A percentile compares a stretch with the other conserved stretches of the same genome.
phyloP scores from a whole-genome alignment of 2,888 invertebrate genomes.

The Antheraea assamensis region DNA sequence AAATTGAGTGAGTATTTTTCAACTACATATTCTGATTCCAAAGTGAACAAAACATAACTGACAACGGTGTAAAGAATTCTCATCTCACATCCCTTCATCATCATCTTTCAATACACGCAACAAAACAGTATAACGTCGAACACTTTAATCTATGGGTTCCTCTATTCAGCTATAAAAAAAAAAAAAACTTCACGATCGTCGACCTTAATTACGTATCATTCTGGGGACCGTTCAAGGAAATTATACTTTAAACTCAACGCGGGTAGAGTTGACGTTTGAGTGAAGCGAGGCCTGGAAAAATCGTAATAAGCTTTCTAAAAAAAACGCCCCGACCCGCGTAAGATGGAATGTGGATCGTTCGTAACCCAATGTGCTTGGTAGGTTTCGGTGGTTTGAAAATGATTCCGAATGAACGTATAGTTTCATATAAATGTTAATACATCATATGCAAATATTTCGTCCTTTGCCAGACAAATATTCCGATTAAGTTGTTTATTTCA shows the following conservation, averaged over 20 bases:
- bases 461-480: no score
- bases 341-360: constrained; percentile 71
- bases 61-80: constrained; percentile 24
- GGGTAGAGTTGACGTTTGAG: constrained; percentile 37
- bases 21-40: background rate
- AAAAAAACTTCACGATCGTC: constrained; percentile 54
- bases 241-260: constrained; percentile 29
- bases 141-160: constrained; percentile 69
- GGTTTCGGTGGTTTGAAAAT: constrained; percentile 47
- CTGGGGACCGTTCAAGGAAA: constrained; percentile 29
- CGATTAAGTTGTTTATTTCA: no score
- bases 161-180: constrained; percentile 63
- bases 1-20: constrained; percentile 10
- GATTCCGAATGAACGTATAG: background rate
- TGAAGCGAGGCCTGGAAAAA: constrained; percentile 17
- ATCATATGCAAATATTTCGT: background rate
- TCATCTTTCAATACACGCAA: constrained; percentile 26
- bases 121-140: constrained; percentile 50
- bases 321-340: constrained; percentile 67
- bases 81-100: constrained; percentile 23
- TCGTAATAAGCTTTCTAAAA: constrained; percentile 74
- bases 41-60: constrained; percentile 19
- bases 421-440: background rate
- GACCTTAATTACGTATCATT: constrained; percentile 67
- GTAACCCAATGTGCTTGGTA: constrained; percentile 34